Evolutionary conservation across 92 coral and sea anemone genomes (phyloP), one percentile per base, ranked within the genome.

Genomic region (Parazoanthus darwini): DNA sequence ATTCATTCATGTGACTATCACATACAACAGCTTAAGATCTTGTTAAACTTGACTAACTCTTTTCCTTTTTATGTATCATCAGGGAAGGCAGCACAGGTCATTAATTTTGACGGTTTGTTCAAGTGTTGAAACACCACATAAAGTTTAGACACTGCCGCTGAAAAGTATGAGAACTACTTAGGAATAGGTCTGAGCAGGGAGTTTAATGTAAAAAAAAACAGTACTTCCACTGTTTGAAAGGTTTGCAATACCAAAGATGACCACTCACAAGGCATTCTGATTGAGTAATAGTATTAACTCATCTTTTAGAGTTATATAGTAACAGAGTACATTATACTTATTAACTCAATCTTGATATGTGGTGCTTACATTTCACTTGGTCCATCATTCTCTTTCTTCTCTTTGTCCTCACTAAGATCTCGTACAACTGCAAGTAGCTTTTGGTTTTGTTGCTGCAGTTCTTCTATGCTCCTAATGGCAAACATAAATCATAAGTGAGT

Each of bases 381-480:
- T 58, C 91, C 89, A 23, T 89, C 92, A 29, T 80, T 87, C 80
- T 97, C 99, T 18, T 89, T 91, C 88, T 91, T 93, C 83, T 97
- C 99, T 88, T 94, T 97, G 63, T 95, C 98, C 23, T 95, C 95
- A 89, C 98, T 97, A 26, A 97, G 91, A 56, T 97, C 99, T 81
- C 99, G 89, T 54, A 95, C 87, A 68, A 97, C 96, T 13, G 93
- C 93, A 85, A 97, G 90, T 4, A 97, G 90, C 74, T 92, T 91
- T 58, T 95, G 99, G 86, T 97, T 97, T 77, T 97, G 99, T 78
- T 97, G 98, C 85, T 97, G 99, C 37, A 97, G 91, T 59, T 97
- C 99, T 86, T 97, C 99, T 56, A 97, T 97, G 88, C 86, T 97
- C 92, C 93, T 94, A 36, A 65, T 67, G 51, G 74, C 8, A 56